Evolutionary conservation across 2,888 invertebrate genomes (phyloP).

Genomic region (Aleiodes testaceus): DNA sequence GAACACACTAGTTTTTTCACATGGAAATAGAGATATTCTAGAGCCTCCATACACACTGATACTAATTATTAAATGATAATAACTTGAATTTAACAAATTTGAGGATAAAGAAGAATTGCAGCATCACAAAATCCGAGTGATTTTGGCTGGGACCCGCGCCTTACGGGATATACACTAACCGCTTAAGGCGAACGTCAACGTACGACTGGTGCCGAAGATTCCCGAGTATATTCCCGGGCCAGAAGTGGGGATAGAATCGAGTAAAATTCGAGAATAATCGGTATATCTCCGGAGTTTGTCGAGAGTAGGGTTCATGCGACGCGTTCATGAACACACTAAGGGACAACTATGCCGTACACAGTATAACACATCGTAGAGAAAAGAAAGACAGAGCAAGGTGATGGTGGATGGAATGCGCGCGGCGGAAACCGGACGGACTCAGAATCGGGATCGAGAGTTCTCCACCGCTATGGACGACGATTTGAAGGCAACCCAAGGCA

Average conservation of each 20-base stretch:
- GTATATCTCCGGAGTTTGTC: constrained; percentile 36
- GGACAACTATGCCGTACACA: constrained; percentile 14
- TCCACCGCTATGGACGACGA: constrained; percentile 46
- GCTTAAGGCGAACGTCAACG: constrained; percentile 64
- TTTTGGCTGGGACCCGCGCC: constrained; percentile 27
- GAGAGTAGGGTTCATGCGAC: constrained; percentile 26
- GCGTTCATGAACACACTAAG: constrained; percentile 24
- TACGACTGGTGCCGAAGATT: constrained; percentile 64
- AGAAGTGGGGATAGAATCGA: constrained; percentile 42
- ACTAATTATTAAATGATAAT: too few relatives aligned
- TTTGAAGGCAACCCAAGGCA: constrained; percentile 70
- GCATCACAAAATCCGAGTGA: constrained; percentile 22
- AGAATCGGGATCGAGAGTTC: constrained; percentile 68
- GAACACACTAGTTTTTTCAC: too few relatives aligned
- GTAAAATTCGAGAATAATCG: constrained; percentile 41
- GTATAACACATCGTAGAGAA: constrained; percentile 8
- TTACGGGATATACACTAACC: constrained; percentile 45
- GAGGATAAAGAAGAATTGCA: constrained; percentile 12
- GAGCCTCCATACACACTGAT: too few relatives aligned
- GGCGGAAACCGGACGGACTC: constrained; percentile 69
- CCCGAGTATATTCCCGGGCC: constrained; percentile 53
- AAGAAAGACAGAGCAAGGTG: constrained; percentile 19
- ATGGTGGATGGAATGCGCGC: constrained; percentile 67
- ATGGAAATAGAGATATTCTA: too few relatives aligned
- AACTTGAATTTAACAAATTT: too few relatives aligned